phyloP scores from a whole-genome alignment of 2,888 invertebrate genomes.

The Spatulosminthurus flaviceps region DNA sequence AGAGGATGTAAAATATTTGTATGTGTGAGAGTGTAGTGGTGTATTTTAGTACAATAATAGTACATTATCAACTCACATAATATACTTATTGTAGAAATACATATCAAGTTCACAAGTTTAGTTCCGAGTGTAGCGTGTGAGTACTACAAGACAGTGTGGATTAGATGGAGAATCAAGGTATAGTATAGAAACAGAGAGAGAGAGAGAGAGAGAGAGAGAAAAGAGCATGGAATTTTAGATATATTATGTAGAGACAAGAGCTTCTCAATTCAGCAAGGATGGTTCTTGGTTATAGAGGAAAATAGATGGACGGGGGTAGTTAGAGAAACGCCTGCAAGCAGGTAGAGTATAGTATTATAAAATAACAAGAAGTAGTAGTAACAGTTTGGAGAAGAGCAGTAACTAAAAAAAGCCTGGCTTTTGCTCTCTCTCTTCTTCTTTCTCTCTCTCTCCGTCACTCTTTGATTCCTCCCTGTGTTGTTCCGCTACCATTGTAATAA shows the following conservation, averaged over 20 bases:
- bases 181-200: no score
- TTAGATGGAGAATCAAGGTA: no score
- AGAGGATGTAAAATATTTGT: slow-evolving; percentile 33
- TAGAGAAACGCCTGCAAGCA: slow-evolving; percentile 4
- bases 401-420: slow-evolving; percentile 3
- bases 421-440: not conserved
- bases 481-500: not conserved
- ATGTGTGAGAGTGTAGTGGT: not conserved
- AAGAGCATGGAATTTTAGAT: not conserved
- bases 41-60: no score
- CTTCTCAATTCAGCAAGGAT: not conserved
- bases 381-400: slow-evolving; percentile 7
- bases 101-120: no score
- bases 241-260: not conserved
- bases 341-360: slow-evolving; percentile 10
- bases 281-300: not conserved
- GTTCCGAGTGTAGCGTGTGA: no score
- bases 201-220: slow-evolving; percentile 5
- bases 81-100: no score
- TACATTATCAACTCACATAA: no score
- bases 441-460: not conserved
- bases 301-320: slow-evolving; percentile 14
- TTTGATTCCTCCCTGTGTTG: not conserved
- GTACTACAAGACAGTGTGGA: not conserved
- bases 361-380: not conserved